phyloP scores from a whole-genome alignment of 2,113 vertebrate genomes.

The Coptodon bakossiorum region DNA sequence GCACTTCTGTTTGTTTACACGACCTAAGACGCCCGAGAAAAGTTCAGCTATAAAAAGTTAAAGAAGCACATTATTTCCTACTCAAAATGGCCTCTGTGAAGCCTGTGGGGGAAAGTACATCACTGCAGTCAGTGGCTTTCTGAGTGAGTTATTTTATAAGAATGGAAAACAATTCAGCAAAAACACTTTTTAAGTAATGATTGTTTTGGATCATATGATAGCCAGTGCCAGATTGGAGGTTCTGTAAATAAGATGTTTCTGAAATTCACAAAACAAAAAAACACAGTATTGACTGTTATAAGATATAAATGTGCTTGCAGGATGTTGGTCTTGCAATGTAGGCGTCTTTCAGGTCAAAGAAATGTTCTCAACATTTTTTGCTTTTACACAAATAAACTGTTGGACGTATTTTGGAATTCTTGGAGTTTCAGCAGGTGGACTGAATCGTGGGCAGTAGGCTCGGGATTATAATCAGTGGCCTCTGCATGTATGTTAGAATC shows the following conservation, averaged over 20 bases:
- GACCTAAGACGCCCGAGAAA: neutral
- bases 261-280: neutral
- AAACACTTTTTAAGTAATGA: neutral
- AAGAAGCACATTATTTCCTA: neutral
- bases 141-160: neutral
- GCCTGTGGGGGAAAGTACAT: neutral
- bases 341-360: neutral
- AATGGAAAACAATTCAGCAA: accelerated
- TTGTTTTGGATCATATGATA: neutral
- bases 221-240: neutral
- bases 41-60: neutral
- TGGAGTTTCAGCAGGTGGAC: neutral
- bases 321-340: neutral
- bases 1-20: neutral
- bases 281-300: neutral
- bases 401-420: neutral
- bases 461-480: neutral
- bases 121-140: accelerated
- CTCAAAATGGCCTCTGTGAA: neutral
- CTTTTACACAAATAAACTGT: neutral
- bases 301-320: neutral
- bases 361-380: neutral
- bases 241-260: neutral
- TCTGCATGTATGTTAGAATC: neutral
- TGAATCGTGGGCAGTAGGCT: neutral